Conservation (phyloP, 1,140 invertebrate genomes). For the Colletes gigas region DNA sequence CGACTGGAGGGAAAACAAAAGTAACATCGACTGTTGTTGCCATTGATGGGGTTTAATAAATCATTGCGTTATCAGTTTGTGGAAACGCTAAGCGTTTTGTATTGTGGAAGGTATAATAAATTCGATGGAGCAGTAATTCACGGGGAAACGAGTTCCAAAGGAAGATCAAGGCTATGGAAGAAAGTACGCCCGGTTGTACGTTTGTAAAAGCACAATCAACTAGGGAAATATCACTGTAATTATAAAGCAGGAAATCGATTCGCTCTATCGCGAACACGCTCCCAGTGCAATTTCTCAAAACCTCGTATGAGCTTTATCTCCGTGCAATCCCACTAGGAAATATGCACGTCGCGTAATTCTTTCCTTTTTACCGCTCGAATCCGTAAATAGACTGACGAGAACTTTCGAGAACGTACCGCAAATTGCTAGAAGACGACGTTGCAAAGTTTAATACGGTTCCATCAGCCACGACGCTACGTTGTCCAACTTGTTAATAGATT, state of each 20-base stretch:
- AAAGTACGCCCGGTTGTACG: neutral
- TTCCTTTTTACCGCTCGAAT: neutral
- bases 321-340: slow-evolving; percentile 2
- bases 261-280: neutral
- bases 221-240: slow-evolving; percentile 12
- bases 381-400: neutral
- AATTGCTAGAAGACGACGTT: neutral
- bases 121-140: no score
- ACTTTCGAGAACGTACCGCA: neutral
- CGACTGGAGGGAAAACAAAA: no score
- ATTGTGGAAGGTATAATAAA: no score
- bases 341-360: slow-evolving; percentile 1
- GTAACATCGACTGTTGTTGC: no score
- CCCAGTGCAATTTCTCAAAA: slow-evolving; percentile 18
- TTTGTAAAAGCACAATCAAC: slow-evolving; percentile 13
- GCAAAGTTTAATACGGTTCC: neutral
- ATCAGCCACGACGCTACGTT: neutral
- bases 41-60: neutral
- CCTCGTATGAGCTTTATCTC: neutral
- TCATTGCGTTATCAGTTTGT: no score
- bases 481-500: neutral
- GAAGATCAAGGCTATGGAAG: neutral
- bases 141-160: neutral
- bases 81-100: no score
- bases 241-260: slow-evolving; percentile 17